A percentile compares a stretch with the other conserved stretches of the same genome.
These are phyloP conservation scores for Phorcus lineatus DNA, from an alignment of 2,888 invertebrate genomes.

Conservation along the genomic window DNA sequence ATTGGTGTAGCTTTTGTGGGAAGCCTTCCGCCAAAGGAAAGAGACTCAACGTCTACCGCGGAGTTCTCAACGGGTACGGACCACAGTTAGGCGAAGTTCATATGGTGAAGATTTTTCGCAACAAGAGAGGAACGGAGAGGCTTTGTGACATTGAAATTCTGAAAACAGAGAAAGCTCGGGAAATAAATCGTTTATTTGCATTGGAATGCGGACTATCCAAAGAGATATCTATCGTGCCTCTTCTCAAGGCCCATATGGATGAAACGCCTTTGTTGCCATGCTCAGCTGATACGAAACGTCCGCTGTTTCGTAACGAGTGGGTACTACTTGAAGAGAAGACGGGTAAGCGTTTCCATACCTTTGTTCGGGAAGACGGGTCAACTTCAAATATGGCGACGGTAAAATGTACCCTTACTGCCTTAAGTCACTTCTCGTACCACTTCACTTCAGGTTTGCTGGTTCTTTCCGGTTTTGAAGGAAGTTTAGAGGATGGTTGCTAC, in stretches of 20 bases:
- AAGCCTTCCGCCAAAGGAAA: conserved; percentile 27
- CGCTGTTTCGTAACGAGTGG: conserved; percentile 24
- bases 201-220: background rate
- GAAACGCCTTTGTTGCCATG: background rate
- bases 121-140: conserved; percentile 15
- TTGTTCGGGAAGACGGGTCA: background rate
- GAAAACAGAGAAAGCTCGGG: conserved; percentile 22
- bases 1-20: conserved; percentile 35
- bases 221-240: background rate
- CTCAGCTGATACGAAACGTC: background rate
- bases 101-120: conserved; percentile 29
- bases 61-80: conserved; percentile 33
- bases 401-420: conserved; percentile 1
- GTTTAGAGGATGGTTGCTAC: background rate
- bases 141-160: conserved; percentile 28
- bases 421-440: conserved; percentile 32
- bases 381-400: background rate
- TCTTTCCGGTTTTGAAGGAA: conserved; percentile 28
- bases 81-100: conserved; percentile 25
- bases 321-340: conserved; percentile 24
- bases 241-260: conserved; percentile 29
- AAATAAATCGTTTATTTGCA: conserved; percentile 14
- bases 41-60: conserved; percentile 27
- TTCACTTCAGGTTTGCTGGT: conserved; percentile 26
- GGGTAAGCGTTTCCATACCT: conserved; percentile 8